Evolutionary conservation across 1,140 invertebrate genomes (phyloP).

Genomic region (Forficula auricularia): DNA sequence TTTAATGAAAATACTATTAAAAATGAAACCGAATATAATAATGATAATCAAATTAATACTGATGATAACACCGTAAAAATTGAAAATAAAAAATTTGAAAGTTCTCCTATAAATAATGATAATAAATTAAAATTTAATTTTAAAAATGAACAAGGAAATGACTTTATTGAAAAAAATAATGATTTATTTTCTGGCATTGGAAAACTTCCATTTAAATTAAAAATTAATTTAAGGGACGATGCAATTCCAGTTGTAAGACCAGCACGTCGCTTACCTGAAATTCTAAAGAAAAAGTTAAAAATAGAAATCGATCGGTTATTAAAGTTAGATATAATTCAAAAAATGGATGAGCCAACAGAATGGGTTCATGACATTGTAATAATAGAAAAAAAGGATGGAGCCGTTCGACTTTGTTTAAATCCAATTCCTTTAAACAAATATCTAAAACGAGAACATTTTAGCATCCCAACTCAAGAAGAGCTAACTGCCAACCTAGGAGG

Average conservation of each 20-base stretch:
- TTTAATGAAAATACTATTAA: too few species aligned
- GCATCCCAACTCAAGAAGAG: constrained; percentile 5
- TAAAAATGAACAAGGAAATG: too few species aligned
- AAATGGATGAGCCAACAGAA: constrained; percentile 6
- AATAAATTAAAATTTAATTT: too few species aligned
- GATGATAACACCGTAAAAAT: too few species aligned
- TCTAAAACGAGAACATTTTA: constrained; percentile 7
- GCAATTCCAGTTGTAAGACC: constrained; percentile 17
- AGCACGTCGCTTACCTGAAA: constrained; percentile 21
- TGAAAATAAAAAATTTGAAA: too few species aligned
- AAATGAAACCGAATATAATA: too few species aligned
- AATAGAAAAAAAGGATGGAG: constrained; percentile 7
- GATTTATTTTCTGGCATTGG: constrained; percentile 3
- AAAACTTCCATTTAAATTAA: constrained; percentile 6
- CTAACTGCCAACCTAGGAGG: constrained; percentile 19
- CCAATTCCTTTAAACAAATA: constrained; percentile 7
- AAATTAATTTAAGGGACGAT: constrained; percentile 13
- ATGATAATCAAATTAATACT: too few species aligned
- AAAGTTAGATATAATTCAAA: constrained; percentile 10
- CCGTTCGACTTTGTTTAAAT: constrained; percentile 7
- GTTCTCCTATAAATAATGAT: too few species aligned
- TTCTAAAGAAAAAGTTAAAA: constrained; percentile 19
- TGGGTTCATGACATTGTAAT: constrained; percentile 6
- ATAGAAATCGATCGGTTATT: constrained; percentile 17
- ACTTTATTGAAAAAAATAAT: too few species aligned